Evolutionary conservation across 2,797 vertebrate species (phyloP), one percentile per base, ranked within the genome.

Genomic region (Emydoidea blandingii): DNA sequence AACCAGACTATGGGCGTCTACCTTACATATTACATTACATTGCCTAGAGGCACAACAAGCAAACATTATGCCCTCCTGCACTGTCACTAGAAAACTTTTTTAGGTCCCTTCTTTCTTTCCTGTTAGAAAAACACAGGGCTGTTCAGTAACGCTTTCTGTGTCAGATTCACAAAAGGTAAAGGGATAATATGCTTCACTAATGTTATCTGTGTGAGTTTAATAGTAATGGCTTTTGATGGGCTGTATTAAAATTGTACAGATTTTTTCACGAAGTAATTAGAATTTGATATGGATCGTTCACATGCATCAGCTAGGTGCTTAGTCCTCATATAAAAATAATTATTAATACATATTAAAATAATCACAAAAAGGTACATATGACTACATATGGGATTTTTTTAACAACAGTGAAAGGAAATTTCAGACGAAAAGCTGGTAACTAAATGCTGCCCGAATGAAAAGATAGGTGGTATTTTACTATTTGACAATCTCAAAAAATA

Each of bases 11-110:
- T 97, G 93, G 95, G 81, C 4, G 4, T 97, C 92, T 97, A 93
- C 94, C 74, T 92, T 6, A 1, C 52, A 31, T 95, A 95, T 97
- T 96, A 95, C 97, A 97, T 98, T 97, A 96, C 87, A 88, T 94
- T 96, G 65, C 88, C 94, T 90, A 86, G 89, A 95, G 95, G 87
- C 27, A 59, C 83, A 95, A 93, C 82, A 94, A 94, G 92, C 93
- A 94, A 97, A 90, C 92, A 94, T 81, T 65, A 84, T 91, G 83
- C 88, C 84, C 68, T 96, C 79, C 91, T 91, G 81, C 85, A 62
- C 72, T 96, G 89, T 91, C 83, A 84, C 74, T 87, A 34, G 82
- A 89, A 80, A 85, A 49, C 91, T 93, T 97, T 93, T 96, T 97
- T 94, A 95, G 57, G 31, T 87, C 10, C 5, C 16, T 93, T 85